Conservation (phyloP, 2,113 vertebrate genomes). For the Anolis sagrei region DNA sequence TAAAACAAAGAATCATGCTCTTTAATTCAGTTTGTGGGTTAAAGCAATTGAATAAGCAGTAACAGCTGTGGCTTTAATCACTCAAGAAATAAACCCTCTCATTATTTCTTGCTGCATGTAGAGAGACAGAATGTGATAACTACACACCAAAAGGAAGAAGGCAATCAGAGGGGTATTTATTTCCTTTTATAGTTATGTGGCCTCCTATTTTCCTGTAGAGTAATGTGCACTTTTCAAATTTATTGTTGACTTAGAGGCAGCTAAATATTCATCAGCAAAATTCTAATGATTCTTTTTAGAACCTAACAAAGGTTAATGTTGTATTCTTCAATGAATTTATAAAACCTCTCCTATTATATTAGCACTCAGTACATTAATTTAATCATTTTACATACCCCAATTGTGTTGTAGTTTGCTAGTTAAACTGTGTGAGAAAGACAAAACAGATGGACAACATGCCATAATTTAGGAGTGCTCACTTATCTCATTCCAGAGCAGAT, state of each 20-base stretch:
- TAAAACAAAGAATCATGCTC: constrained; percentile 38
- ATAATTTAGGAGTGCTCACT: not conserved
- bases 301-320: constrained; percentile 30
- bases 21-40: constrained; percentile 47
- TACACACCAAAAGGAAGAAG: constrained; percentile 59
- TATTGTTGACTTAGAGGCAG: constrained; percentile 42
- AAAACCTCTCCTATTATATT: constrained; percentile 2
- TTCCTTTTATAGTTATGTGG: constrained; percentile 54
- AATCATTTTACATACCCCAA: not conserved
- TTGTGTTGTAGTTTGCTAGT: not conserved
- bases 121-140: constrained; percentile 62
- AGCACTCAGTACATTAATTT: constrained; percentile 21
- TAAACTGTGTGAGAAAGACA: not conserved
- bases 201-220: constrained; percentile 53
- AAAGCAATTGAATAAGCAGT: constrained; percentile 60
- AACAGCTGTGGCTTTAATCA: constrained; percentile 74
- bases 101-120: constrained; percentile 63
- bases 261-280: constrained; percentile 57
- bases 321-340: constrained; percentile 28
- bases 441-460: not conserved
- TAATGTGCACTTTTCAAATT: constrained; percentile 19
- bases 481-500: too few relatives aligned
- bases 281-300: constrained; percentile 49
- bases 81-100: constrained; percentile 68
- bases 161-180: constrained; percentile 68